Percentiles rank a stretch among this genome's conserved stretches.
Evolutionary conservation across 2,888 invertebrate species (phyloP).

Genomic region (Trilocha varians): DNA sequence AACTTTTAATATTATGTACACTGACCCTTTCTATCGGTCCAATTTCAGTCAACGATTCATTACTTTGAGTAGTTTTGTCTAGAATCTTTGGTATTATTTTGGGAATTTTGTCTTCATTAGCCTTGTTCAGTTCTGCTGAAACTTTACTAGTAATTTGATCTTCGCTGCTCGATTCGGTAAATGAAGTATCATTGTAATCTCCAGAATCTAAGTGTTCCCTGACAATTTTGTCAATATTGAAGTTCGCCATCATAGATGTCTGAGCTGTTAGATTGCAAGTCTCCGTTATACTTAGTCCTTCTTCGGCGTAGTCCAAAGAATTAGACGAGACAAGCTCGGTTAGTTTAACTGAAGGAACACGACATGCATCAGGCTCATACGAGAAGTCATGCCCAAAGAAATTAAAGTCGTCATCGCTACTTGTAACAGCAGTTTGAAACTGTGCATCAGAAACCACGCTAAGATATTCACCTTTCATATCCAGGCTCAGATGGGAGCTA

Average conservation of each 20-base stretch:
- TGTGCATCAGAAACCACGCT: conserved; percentile 56
- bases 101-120: conserved; percentile 22
- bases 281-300: conserved; percentile 50
- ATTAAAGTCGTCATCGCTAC: conserved; percentile 60
- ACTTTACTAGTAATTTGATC: conserved; percentile 44
- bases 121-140: conserved; percentile 19
- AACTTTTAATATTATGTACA: conserved; percentile 47
- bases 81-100: conserved; percentile 34
- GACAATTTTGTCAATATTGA: conserved; percentile 50
- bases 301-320: conserved; percentile 51
- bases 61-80: conserved; percentile 32
- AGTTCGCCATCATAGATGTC: conserved; percentile 63
- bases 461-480: conserved; percentile 66
- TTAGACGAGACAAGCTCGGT: conserved; percentile 52
- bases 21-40: conserved; percentile 35
- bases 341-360: conserved; percentile 41
- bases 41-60: conserved; percentile 24
- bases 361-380: conserved; percentile 54
- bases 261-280: conserved; percentile 49
- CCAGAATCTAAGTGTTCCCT: conserved; percentile 58
- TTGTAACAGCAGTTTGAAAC: conserved; percentile 51
- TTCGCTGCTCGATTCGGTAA: conserved; percentile 61
- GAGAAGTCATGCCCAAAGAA: conserved; percentile 65
- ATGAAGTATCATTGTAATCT: conserved; percentile 53
- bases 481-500: conserved; percentile 48